Conservation (phyloP, 2,888 invertebrate species). For the Platycheirus rosarum region DNA sequence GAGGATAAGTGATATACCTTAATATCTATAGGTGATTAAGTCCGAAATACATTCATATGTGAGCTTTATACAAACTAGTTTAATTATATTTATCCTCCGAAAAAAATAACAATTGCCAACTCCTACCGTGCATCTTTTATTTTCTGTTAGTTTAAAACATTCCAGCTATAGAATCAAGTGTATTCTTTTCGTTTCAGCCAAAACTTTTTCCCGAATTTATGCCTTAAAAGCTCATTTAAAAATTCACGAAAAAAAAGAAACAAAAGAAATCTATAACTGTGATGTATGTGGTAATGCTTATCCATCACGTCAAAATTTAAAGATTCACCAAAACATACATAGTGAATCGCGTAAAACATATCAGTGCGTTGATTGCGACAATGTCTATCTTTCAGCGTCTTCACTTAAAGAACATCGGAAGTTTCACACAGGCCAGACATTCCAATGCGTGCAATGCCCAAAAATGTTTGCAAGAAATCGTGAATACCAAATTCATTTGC, state of each 20-base stretch:
- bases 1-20: too few relatives aligned
- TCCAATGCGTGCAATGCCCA: not conserved
- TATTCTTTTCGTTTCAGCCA: slow-evolving; percentile 33
- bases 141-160: too few relatives aligned
- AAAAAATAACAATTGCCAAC: too few relatives aligned
- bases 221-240: slow-evolving; percentile 20
- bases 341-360: not conserved
- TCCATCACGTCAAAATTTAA: slow-evolving; percentile 20
- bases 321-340: slow-evolving; percentile 14
- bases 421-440: not conserved
- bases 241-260: slow-evolving; percentile 6
- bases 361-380: slow-evolving; percentile 71
- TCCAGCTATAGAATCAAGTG: not conserved
- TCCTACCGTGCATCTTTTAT: too few relatives aligned
- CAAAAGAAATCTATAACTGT: slow-evolving; percentile 1
- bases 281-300: slow-evolving; percentile 26
- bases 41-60: too few relatives aligned
- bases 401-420: not conserved
- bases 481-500: slow-evolving; percentile 37
- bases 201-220: slow-evolving; percentile 6
- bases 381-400: slow-evolving; percentile 64
- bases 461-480: slow-evolving; percentile 28
- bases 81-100: too few relatives aligned
- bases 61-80: too few relatives aligned
- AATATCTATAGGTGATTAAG: too few relatives aligned